Percentiles rank a stretch among this genome's conserved stretches.
Conservation (phyloP, 1,140 invertebrate genomes). For the Lethrus apterus region DNA sequence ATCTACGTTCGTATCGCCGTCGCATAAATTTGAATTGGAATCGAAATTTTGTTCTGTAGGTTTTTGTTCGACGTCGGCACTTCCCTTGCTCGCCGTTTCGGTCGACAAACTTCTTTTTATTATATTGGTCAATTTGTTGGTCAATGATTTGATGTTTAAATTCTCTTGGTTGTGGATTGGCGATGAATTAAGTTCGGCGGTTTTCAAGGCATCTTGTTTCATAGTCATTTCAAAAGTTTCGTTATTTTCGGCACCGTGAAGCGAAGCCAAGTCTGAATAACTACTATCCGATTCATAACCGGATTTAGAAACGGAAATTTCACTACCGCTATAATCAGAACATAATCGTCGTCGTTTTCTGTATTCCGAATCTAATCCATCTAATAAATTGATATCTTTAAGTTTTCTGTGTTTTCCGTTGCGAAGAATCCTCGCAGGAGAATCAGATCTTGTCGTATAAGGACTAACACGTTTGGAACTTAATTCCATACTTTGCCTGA, state of each 20-base stretch:
- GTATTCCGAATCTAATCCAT: slow-evolving; percentile 45
- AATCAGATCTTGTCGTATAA: slow-evolving; percentile 49
- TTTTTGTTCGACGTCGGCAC: slow-evolving; percentile 18
- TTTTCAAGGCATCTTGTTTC: slow-evolving; percentile 5
- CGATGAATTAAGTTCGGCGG: slow-evolving; percentile 1
- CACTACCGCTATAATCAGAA: slow-evolving; percentile 49
- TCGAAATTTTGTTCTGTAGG: slow-evolving; percentile 17
- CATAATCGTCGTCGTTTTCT: slow-evolving; percentile 49
- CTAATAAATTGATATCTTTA: slow-evolving; percentile 44
- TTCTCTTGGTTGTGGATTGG: slow-evolving; percentile 5
- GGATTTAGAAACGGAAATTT: slow-evolving; percentile 46
- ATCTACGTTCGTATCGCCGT: slow-evolving; percentile 11
- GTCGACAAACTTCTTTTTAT: slow-evolving; percentile 23
- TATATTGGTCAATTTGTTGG: slow-evolving; percentile 16
- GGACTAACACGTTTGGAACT: slow-evolving; percentile 44
- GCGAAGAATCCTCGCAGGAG: slow-evolving; percentile 47
- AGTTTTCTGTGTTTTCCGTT: slow-evolving; percentile 56
- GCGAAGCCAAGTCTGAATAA: slow-evolving; percentile 45
- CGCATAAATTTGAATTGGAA: slow-evolving; percentile 35
- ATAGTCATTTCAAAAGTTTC: slow-evolving; percentile 22
- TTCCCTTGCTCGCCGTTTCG: slow-evolving; percentile 41
- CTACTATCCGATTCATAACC: slow-evolving; percentile 56
- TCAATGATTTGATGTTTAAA: neutral
- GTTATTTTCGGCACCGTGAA: slow-evolving; percentile 40
- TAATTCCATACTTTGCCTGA: slow-evolving; percentile 28